Evolutionary conservation across 2,113 vertebrate species (phyloP).

Genomic region (Pygoscelis adeliae): DNA sequence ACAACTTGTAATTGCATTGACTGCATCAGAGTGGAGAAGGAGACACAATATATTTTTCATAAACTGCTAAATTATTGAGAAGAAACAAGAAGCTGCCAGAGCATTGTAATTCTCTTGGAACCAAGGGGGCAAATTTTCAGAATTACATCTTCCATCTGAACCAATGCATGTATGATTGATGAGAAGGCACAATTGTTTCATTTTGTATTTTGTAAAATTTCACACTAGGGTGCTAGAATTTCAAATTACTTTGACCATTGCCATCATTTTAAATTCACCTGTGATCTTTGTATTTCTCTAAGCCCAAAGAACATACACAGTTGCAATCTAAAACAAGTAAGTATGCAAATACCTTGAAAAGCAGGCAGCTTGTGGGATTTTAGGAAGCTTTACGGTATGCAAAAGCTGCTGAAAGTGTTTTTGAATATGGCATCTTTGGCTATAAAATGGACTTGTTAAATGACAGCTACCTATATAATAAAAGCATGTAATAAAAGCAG

Average conservation of each 20-base stretch:
- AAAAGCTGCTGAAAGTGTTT: neutral
- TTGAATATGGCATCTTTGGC: neutral
- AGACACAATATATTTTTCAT: constrained; percentile 43
- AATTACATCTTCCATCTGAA: neutral
- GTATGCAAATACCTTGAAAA: neutral
- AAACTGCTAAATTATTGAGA: constrained; percentile 49
- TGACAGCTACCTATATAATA: neutral
- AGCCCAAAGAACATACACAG: neutral
- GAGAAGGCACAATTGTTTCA: neutral
- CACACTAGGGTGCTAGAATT: neutral
- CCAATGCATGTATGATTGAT: neutral
- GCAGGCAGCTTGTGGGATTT: neutral
- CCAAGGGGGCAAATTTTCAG: neutral
- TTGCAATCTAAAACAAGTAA: neutral
- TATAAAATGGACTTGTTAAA: neutral
- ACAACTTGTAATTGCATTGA: neutral
- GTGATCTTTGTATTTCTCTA: neutral
- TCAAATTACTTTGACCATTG: neutral
- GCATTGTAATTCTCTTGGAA: neutral
- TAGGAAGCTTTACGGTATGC: neutral
- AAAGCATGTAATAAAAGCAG: neutral
- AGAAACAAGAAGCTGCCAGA: constrained; percentile 13
- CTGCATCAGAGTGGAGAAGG: neutral
- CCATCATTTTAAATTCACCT: neutral
- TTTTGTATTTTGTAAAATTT: constrained; percentile 11